These are phyloP conservation scores for Xylota sylvarum DNA, from an alignment of 2,888 invertebrate species.

Conservation along the genomic window DNA sequence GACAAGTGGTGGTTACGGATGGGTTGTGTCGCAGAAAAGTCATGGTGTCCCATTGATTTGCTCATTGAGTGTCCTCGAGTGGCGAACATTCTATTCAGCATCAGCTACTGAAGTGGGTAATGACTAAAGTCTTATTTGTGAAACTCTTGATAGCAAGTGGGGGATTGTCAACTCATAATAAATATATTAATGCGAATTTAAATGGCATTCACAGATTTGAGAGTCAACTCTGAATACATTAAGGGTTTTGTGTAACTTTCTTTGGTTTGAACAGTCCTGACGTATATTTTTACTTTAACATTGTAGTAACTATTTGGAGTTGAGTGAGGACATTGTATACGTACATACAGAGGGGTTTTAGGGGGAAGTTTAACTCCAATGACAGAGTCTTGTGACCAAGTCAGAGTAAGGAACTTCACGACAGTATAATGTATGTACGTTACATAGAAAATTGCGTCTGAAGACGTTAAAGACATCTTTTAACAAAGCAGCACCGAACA, in stretches of 20 bases:
- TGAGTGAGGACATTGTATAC: too few species aligned
- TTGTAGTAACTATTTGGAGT: too few species aligned
- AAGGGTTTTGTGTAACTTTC: neutral
- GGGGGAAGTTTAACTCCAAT: too few species aligned
- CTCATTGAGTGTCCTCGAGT: slow-evolving; percentile 5
- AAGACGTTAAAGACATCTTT: too few species aligned
- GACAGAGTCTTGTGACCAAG: too few species aligned
- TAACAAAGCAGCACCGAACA: too few species aligned
- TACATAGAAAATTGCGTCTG: too few species aligned
- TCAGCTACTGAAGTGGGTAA: slow-evolving; percentile 9
- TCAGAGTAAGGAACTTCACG: too few species aligned
- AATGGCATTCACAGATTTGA: slow-evolving; percentile 2
- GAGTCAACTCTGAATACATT: neutral
- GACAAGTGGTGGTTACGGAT: neutral
- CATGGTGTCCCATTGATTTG: slow-evolving; percentile 24
- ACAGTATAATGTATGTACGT: too few species aligned
- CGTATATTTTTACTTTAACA: too few species aligned
- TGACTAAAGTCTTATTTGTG: slow-evolving; percentile 27
- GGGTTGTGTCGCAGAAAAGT: neutral
- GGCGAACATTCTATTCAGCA: slow-evolving; percentile 3
- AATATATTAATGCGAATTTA: slow-evolving; percentile 22
- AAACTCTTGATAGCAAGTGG: neutral
- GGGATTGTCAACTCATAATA: slow-evolving; percentile 11
- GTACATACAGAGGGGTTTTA: too few species aligned
- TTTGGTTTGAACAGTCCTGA: too few species aligned